Conservation (phyloP, 2,888 invertebrate species). For the Dascillus cervinus region DNA sequence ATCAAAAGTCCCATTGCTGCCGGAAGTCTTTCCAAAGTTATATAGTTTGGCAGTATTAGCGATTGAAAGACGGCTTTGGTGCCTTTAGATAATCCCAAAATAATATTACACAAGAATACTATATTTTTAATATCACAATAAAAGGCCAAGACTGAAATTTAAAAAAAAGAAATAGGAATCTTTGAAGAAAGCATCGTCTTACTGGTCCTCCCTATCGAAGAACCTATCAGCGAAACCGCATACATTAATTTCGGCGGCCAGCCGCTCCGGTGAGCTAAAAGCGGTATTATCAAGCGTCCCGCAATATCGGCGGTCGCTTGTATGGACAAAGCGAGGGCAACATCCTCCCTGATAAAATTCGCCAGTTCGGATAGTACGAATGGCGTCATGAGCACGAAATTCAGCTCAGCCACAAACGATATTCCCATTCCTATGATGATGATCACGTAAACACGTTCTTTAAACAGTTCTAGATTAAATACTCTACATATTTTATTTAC, state of each 20-base stretch:
- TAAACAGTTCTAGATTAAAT: slow-evolving; percentile 35
- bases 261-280: slow-evolving; percentile 31
- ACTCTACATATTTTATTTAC: slow-evolving; percentile 25
- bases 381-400: slow-evolving; percentile 43
- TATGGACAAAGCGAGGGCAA: slow-evolving; percentile 38
- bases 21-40: slow-evolving; percentile 35
- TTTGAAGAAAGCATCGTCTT: slow-evolving; percentile 15
- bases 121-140: slow-evolving; percentile 22
- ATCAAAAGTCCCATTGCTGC: slow-evolving; percentile 38
- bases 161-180: slow-evolving; percentile 6
- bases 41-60: slow-evolving; percentile 36
- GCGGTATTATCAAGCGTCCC: slow-evolving; percentile 38
- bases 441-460: slow-evolving; percentile 31
- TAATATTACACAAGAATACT: slow-evolving; percentile 25
- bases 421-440: slow-evolving; percentile 39
- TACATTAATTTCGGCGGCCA: slow-evolving; percentile 39
- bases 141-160: slow-evolving; percentile 29
- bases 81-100: slow-evolving; percentile 39
- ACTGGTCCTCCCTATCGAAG: slow-evolving; percentile 38
- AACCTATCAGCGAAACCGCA: slow-evolving; percentile 33
- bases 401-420: slow-evolving; percentile 43
- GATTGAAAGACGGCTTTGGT: slow-evolving; percentile 40
- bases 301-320: slow-evolving; percentile 39
- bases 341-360: slow-evolving; percentile 29
- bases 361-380: slow-evolving; percentile 40